Conservation (phyloP, 2,797 vertebrate species). For the Sebastes melanostomus region DNA sequence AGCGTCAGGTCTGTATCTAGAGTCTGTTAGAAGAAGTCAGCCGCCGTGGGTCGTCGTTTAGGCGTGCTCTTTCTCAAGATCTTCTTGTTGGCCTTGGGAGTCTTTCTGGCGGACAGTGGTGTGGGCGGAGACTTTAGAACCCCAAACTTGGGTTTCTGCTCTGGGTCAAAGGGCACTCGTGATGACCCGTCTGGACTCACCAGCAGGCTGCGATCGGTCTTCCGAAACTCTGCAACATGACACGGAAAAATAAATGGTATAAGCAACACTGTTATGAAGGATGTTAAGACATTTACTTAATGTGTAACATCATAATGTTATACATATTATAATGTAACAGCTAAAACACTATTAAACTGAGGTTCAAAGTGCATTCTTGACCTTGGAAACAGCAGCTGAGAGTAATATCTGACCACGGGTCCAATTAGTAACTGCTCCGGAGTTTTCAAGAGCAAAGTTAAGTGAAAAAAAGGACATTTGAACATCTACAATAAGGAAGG, state of each 20-base stretch:
- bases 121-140: constrained; percentile 87
- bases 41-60: constrained; percentile 73
- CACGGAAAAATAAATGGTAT: not conserved
- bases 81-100: constrained; percentile 18
- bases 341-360: not conserved
- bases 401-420: not conserved
- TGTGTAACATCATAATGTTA: not conserved
- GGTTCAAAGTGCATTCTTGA: not conserved
- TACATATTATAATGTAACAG: too few relatives aligned
- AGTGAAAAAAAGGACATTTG: not conserved
- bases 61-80: constrained; percentile 1
- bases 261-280: not conserved
- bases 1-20: not conserved
- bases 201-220: constrained; percentile 90
- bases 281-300: not conserved
- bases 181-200: constrained; percentile 89
- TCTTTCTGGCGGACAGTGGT: constrained; percentile 46
- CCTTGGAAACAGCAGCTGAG: not conserved
- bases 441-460: not conserved
- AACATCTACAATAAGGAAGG: not conserved
- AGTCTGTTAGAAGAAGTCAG: constrained; percentile 86
- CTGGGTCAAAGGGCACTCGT: constrained; percentile 92
- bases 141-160: constrained; percentile 88
- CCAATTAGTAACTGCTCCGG: not conserved
- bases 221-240: constrained; percentile 88